Percentiles rank a stretch among this genome's conserved stretches.
These are phyloP conservation scores for Drosophila bifasciata DNA, from an alignment of 1,140 invertebrate species.

Conservation along the genomic window DNA sequence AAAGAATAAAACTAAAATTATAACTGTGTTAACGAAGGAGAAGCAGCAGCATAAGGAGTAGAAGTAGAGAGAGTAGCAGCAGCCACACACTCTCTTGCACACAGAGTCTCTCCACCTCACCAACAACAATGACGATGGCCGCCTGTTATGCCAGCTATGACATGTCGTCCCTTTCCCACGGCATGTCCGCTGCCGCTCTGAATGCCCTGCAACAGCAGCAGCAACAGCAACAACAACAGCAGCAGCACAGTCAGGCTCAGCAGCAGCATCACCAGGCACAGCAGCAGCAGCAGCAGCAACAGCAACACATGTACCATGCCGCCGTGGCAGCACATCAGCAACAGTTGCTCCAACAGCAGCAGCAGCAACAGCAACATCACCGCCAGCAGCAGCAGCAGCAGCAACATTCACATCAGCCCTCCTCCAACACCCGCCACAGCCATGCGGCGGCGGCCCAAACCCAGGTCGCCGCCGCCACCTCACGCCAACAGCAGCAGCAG, in stretches of 20 bases:
- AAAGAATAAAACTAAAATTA: slow-evolving; percentile 48
- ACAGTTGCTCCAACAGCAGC: slow-evolving; percentile 66
- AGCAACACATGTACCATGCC: slow-evolving; percentile 72
- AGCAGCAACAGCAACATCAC: slow-evolving; percentile 56
- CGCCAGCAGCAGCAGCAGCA: slow-evolving; percentile 59
- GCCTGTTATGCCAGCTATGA: slow-evolving; percentile 84
- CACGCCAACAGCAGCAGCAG: slow-evolving; percentile 61
- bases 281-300: slow-evolving; percentile 66
- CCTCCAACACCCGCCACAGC: slow-evolving; percentile 44
- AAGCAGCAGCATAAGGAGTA: slow-evolving; percentile 29
- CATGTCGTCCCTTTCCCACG: slow-evolving; percentile 74
- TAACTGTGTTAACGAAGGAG: slow-evolving; percentile 49
- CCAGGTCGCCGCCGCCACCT: slow-evolving; percentile 58
- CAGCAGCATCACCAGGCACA: slow-evolving; percentile 59
- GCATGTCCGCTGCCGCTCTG: slow-evolving; percentile 57
- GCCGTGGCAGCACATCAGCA: slow-evolving; percentile 71
- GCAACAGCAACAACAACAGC: slow-evolving; percentile 67
- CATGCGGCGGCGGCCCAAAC: slow-evolving; percentile 62
- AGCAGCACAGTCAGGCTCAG: slow-evolving; percentile 59
- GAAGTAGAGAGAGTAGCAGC: neutral
- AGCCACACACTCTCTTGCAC: too few species aligned
- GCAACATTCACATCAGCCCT: slow-evolving; percentile 49
- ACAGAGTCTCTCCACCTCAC: neutral
- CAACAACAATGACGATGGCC: slow-evolving; percentile 81
- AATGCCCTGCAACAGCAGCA: slow-evolving; percentile 52